Conservation (phyloP, 2,113 vertebrate species). For the Bambusicola thoracicus region DNA sequence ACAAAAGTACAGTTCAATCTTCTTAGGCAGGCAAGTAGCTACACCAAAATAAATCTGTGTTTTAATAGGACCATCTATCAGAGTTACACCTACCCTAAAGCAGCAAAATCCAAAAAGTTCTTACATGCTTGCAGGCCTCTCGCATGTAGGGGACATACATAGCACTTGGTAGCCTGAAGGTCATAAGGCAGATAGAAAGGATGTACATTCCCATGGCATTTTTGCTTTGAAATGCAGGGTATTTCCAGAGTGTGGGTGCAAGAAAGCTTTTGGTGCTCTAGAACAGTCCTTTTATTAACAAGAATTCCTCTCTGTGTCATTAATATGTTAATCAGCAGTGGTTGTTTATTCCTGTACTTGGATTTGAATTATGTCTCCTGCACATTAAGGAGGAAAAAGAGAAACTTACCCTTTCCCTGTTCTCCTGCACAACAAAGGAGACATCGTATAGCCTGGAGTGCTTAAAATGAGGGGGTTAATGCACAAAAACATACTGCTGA, state of each 20-base stretch:
- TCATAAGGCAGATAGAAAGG: not conserved
- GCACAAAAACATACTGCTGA: not conserved
- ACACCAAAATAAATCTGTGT: not conserved
- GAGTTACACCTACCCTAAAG: not conserved
- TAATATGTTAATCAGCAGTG: not conserved
- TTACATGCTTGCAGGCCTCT: not conserved
- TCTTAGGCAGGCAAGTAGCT: not conserved
- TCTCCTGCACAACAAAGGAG: not conserved
- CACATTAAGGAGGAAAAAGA: not conserved
- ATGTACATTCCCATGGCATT: not conserved
- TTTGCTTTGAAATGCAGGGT: not conserved
- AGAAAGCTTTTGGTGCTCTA: not conserved
- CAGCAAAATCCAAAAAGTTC: not conserved
- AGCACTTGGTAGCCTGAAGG: not conserved
- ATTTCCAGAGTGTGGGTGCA: not conserved
- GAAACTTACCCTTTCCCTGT: not conserved
- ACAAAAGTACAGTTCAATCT: not conserved
- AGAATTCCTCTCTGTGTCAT: not conserved
- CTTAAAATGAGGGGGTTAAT: not conserved
- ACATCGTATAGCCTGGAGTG: not conserved
- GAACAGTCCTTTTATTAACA: not conserved
- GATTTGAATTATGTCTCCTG: not conserved
- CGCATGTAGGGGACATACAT: fast-evolving
- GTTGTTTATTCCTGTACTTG: not conserved
- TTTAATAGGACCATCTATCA: not conserved